phyloP scores from a whole-genome alignment of 1,140 invertebrate species.

The Lepidostoma basale region DNA sequence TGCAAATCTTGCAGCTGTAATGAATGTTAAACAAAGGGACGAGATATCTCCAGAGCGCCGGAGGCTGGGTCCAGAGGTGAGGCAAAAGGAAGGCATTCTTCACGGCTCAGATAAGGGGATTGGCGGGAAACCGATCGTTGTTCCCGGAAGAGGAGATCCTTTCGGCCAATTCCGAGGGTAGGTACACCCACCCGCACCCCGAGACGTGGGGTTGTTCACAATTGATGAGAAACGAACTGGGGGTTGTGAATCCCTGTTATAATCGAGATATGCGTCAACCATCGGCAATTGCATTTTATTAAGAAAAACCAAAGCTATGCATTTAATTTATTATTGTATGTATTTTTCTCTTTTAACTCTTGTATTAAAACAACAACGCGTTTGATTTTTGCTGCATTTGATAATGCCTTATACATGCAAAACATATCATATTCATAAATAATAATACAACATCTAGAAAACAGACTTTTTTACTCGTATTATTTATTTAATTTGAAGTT shows the following conservation, averaged over 20 bases:
- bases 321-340: no score
- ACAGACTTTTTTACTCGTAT: no score
- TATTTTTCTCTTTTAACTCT: no score
- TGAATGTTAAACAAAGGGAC: conserved; percentile 1
- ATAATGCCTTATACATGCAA: no score
- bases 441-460: no score
- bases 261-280: no score
- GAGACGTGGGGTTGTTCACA: neutral
- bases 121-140: conserved; percentile 9
- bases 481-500: no score
- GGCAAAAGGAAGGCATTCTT: conserved; percentile 6
- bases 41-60: neutral
- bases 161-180: conserved; percentile 5
- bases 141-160: conserved; percentile 6
- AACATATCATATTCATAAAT: no score
- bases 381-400: no score
- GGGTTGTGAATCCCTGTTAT: neutral
- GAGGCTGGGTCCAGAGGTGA: neutral
- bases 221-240: neutral
- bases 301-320: no score
- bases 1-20: neutral
- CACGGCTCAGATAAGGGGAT: conserved; percentile 1
- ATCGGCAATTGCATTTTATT: no score
- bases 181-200: neutral
- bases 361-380: no score